Evolutionary conservation across 1,140 invertebrate species (phyloP), one percentile per base, ranked within the genome.

Genomic region (Drusus annulatus): DNA sequence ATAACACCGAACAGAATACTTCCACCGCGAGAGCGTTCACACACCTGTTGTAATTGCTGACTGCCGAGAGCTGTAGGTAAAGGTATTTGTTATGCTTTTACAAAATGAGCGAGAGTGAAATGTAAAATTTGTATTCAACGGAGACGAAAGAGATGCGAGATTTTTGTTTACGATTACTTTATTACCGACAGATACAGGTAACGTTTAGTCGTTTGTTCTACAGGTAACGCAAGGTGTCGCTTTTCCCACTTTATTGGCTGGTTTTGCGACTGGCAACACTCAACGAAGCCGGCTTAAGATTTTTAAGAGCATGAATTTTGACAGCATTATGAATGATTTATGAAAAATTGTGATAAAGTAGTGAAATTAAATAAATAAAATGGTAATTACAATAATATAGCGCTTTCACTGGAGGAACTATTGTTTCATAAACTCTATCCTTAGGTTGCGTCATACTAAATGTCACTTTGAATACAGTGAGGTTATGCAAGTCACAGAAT

Each of bases 41-140:
- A 74, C 78, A 79, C 78, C 78, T 79, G 78, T 79, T 79, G 78
- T 79, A 79, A 79, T 79, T 79, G 54, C 76, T 19, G n/a, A 16
- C 45, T 36, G 69, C 58, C 31, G 71, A 58, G 54, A 58, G 54
- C 54, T 75, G 54, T 28, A 45, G 36, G 36, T 45, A 19, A 75
- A 75, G 60, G 76, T 69, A 78, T 78, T 74, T 79, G 78, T 79
- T 79, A 58, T 79, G 78, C 78, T 79, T 79, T 65, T 73, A 56
- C 68, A 25, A 23, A 74, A 52, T 58, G 69, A 52, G 69, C 31
- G 58, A 54, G 77, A 79, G 78, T 74, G 78, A 52, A 79, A 79
- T 58, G 52, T 36, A 60, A 50, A 45, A 75, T 74, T 28, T 21
- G 19, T 16, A 58, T 21, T 73, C 16, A 21, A 56, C 17, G 13